Conservation (phyloP, 2,113 vertebrate genomes). For the Laticauda laticaudata region DNA sequence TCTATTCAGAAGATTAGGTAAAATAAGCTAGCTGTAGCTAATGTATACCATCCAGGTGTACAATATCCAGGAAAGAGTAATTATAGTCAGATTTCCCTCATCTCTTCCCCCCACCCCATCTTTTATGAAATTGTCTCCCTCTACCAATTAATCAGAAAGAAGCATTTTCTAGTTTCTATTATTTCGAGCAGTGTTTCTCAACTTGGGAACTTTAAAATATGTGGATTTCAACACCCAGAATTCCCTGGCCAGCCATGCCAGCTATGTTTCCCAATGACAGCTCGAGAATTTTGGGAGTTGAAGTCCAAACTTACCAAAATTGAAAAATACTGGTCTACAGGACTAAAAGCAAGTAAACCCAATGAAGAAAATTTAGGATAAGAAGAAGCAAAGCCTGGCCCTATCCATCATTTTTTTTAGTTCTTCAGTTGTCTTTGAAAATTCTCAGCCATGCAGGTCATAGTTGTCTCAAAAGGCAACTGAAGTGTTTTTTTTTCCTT, state of each 20-base stretch:
- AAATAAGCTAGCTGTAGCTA: background rate
- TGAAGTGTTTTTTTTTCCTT: background rate
- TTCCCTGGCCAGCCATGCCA: background rate
- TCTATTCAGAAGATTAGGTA: background rate
- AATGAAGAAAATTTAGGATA: background rate
- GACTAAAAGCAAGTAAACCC: background rate
- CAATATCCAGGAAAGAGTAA: background rate
- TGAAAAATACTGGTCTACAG: background rate
- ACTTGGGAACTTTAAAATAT: background rate
- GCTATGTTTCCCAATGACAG: background rate
- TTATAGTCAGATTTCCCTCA: background rate
- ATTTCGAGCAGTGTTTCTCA: background rate
- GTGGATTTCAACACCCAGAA: background rate
- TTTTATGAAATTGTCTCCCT: background rate
- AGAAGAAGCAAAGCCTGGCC: background rate
- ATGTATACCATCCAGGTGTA: no score
- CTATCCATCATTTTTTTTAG: background rate
- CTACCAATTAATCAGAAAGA: background rate
- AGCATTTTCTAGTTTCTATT: background rate
- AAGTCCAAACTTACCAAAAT: background rate
- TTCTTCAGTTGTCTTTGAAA: background rate
- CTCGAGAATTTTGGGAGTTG: no score
- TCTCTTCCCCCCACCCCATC: fast-evolving
- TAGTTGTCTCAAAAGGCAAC: background rate
- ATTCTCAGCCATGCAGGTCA: background rate